Percentiles rank a stretch among this genome's conserved stretches.
These are phyloP conservation scores for Apeltes quadracus DNA, from an alignment of 2,113 vertebrate genomes.

Conservation along the genomic window DNA sequence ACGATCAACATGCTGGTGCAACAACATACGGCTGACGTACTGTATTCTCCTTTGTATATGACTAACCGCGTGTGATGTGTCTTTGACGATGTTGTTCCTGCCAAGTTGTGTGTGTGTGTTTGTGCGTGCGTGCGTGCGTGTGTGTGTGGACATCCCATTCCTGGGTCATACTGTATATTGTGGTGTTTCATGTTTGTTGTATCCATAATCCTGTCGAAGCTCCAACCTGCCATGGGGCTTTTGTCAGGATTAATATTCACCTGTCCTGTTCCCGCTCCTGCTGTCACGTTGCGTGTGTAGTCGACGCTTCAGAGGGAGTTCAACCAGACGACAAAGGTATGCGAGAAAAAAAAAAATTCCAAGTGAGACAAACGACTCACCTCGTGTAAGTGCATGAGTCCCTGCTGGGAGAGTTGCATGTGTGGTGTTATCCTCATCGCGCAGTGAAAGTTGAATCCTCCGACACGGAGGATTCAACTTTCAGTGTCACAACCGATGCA, in stretches of 20 bases:
- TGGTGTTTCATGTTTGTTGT: constrained; percentile 60
- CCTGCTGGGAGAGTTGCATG: constrained; percentile 68
- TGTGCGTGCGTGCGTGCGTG: constrained; percentile 26
- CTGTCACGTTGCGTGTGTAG: constrained; percentile 70
- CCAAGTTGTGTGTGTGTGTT: constrained; percentile 21
- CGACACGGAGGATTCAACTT: constrained; percentile 57
- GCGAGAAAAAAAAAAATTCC: constrained; percentile 44
- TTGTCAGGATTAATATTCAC: constrained; percentile 76
- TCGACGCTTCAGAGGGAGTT: constrained; percentile 69
- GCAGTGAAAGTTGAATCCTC: constrained; percentile 61
- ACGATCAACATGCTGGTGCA: constrained; percentile 34
- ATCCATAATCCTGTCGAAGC: constrained; percentile 72
- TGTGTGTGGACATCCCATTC: constrained; percentile 49
- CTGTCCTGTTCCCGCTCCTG: constrained; percentile 74
- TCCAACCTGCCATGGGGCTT: constrained; percentile 65
- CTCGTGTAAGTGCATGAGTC: constrained; percentile 63
- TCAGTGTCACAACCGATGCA: constrained; percentile 63
- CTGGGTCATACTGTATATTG: constrained; percentile 41
- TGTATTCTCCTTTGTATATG: constrained; percentile 39
- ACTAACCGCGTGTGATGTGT: constrained; percentile 56
- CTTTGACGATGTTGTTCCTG: constrained; percentile 13
- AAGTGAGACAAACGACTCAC: constrained; percentile 49
- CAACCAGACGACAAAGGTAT: constrained; percentile 76
- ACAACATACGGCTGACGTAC: constrained; percentile 43
- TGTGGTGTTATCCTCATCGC: constrained; percentile 51